These are phyloP conservation scores for Melanerpes aurifrons DNA, from an alignment of 2,113 vertebrate species.

Conservation along the genomic window DNA sequence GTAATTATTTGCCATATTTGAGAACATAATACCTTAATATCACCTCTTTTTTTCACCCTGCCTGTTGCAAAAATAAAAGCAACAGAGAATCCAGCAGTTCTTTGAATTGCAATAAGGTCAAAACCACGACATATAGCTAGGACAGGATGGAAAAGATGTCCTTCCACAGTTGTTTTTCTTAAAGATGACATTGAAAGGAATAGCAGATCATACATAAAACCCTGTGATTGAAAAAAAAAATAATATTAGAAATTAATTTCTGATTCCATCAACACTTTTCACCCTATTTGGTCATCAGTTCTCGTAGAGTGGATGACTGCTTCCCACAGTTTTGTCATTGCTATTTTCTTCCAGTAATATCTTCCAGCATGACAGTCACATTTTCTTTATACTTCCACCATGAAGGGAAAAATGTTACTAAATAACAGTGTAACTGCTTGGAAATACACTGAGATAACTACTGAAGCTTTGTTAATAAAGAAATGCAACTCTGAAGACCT, in stretches of 20 bases:
- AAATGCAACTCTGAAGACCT: neutral
- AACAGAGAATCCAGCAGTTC: neutral
- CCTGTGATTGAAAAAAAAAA: too few relatives aligned
- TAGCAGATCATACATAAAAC: neutral
- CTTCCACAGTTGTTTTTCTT: neutral
- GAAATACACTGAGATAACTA: neutral
- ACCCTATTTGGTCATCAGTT: neutral
- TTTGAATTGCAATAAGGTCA: neutral
- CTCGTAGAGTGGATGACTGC: neutral
- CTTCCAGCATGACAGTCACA: neutral
- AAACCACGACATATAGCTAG: neutral
- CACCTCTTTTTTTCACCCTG: neutral
- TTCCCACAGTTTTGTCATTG: neutral
- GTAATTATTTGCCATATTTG: neutral
- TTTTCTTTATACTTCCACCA: neutral
- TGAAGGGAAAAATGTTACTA: neutral
- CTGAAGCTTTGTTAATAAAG: neutral
- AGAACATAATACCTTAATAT: neutral
- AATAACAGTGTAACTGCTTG: neutral
- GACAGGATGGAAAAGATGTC: neutral
- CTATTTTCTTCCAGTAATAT: neutral
- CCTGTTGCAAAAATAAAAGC: neutral
- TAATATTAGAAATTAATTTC: neutral
- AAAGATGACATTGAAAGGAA: neutral
- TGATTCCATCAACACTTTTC: neutral